Base-by-base conservation (phyloP, 1,140 invertebrate species). In the Heliothis virescens region DNA sequence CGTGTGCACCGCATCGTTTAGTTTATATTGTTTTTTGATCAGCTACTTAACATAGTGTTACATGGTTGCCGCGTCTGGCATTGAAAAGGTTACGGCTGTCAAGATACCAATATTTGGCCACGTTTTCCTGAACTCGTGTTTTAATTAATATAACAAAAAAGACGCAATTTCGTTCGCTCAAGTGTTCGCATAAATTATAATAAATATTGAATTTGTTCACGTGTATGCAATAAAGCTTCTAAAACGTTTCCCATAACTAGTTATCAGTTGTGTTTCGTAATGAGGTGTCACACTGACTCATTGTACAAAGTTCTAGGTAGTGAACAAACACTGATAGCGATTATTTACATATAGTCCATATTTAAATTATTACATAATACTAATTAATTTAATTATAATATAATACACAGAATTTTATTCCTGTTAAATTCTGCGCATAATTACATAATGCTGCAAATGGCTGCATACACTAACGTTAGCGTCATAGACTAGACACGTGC, bases 291-390 rank as follows among this genome's bases (percentile, higher is more conserved):
- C 18, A 69, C 80, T 85, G 85, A 88, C 50, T 87, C 87, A 88
- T 65, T 72, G 76, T 80, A 73, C 77, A 81, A 82, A 80, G 81
- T 83, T 59, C 29, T 53, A 26, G 63, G 29, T 79, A 82, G 77
- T 80, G 77, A 52, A 78, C 69, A 83, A 83, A 85, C 62, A 81
- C 48, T 84, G 86, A 86, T 87, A 87, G 57, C 13, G 21, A 13
- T 62, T 85, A 73, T 83, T 83, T 81, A 83, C 77, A 79, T 76
- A 71, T 76, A 71, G 72, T 53, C 62, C 55, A 80, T 83, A 83
- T 78, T 81, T 50, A 47, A 34, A 26, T 13, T 69, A 67, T 86
- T 87, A 83, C 83, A 86, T 76, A 90, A 82, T 47, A 75, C n/a
- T 26, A 73, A 10, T 2, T 34, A 3, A 11, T 16, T 7, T n/a